Evolutionary conservation across 2,888 invertebrate genomes (phyloP).

Genomic region (Eubasilissa splendida): DNA sequence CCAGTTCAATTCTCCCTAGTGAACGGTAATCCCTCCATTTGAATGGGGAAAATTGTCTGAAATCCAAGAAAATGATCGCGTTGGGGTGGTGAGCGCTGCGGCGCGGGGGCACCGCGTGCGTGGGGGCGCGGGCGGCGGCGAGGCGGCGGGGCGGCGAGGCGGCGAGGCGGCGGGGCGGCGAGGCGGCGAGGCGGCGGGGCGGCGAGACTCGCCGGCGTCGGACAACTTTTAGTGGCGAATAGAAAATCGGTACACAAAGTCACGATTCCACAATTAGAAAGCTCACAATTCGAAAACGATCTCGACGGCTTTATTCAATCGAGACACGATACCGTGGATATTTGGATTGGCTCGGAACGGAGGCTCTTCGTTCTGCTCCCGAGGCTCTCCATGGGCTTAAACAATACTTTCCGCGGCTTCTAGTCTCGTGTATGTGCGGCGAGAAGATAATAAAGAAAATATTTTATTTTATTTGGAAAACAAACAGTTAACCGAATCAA

Average conservation of each 20-base stretch:
- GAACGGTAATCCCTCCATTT: conserved; percentile 25
- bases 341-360: not conserved
- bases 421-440: no score
- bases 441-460: no score
- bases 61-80: conserved; percentile 31
- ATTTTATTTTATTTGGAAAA: no score
- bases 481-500: no score
- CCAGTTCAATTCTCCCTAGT: conserved; percentile 13
- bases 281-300: conserved; percentile 46
- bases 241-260: conserved; percentile 30
- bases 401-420: no score
- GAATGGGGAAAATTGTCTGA: conserved; percentile 32
- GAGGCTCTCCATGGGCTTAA: no score
- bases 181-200: conserved; percentile 54
- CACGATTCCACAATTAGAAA: conserved; percentile 37
- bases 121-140: conserved; percentile 6
- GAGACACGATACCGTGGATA: conserved; percentile 23
- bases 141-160: not conserved
- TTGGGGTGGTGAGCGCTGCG: not conserved
- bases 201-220: conserved; percentile 59
- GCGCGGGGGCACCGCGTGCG: no score
- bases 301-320: conserved; percentile 27
- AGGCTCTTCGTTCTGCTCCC: not conserved
- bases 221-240: conserved; percentile 36
- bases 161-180: conserved; percentile 4